A percentile compares a stretch with the other conserved stretches of the same genome.
Conservation (phyloP, 2,888 invertebrate species). For the Criorhina ranunculi region DNA sequence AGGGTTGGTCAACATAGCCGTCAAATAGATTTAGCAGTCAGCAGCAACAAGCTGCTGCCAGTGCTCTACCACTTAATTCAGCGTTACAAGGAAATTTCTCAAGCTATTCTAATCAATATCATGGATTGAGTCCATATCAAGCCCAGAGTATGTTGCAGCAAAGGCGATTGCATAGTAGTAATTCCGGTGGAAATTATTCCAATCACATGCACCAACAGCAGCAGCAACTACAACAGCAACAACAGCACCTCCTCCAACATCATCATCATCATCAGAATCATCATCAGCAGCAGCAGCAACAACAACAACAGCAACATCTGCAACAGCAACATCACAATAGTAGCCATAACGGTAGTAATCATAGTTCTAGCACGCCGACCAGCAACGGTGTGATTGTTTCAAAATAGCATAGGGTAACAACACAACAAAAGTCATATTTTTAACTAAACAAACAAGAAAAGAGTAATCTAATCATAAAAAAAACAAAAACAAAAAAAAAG, state of each 20-base stretch:
- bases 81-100: constrained; percentile 72
- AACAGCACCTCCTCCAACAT: constrained; percentile 72
- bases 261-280: constrained; percentile 69
- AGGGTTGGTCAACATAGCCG: constrained; percentile 96
- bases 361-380: constrained; percentile 68
- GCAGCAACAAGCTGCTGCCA: constrained; percentile 74
- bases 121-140: constrained; percentile 70
- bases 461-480: constrained; percentile 41
- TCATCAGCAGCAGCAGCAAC: constrained; percentile 70
- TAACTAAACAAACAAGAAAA: constrained; percentile 66
- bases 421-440: constrained; percentile 78
- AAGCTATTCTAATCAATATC: constrained; percentile 75
- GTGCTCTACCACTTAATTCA: constrained; percentile 61
- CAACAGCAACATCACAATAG: constrained; percentile 66
- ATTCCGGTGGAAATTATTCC: constrained; percentile 57
- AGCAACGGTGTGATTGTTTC: constrained; percentile 78
- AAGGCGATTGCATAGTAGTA: constrained; percentile 56
- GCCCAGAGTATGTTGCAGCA: constrained; percentile 69
- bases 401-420: constrained; percentile 76
- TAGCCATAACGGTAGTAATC: constrained; percentile 56
- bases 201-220: constrained; percentile 67
- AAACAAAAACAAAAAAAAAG: constrained; percentile 37
- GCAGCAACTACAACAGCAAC: constrained; percentile 65
- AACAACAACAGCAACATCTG: constrained; percentile 56
- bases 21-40: constrained; percentile 79